Conservation (phyloP, 2,888 invertebrate genomes). For the Ophraella communa region DNA sequence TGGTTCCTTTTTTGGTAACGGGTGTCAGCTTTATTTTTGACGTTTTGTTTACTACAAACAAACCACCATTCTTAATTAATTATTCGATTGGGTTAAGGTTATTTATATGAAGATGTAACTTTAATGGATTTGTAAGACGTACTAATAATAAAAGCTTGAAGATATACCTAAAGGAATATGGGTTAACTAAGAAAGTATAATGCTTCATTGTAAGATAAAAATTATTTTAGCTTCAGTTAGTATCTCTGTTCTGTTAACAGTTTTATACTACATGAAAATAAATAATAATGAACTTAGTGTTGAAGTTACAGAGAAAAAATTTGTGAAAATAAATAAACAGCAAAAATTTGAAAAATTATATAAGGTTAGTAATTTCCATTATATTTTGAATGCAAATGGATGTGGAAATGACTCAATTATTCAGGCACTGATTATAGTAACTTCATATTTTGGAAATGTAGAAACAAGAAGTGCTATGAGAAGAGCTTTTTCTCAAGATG, state of each 20-base stretch:
- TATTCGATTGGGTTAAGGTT: background rate
- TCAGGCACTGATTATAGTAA: constrained; percentile 67
- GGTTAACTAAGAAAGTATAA: background rate
- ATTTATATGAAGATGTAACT: background rate
- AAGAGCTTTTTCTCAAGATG: constrained; percentile 66
- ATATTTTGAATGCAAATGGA: constrained; percentile 46
- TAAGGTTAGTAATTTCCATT: constrained; percentile 46
- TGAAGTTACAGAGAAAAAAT: constrained; percentile 5
- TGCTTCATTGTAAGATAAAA: constrained; percentile 2
- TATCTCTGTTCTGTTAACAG: background rate
- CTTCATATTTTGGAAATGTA: constrained; percentile 78
- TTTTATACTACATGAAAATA: constrained; percentile 3
- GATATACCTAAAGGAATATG: background rate
- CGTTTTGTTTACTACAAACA: background rate
- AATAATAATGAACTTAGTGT: constrained; percentile 10
- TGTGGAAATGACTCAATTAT: constrained; percentile 43
- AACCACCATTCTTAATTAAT: background rate
- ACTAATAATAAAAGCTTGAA: too few species aligned
- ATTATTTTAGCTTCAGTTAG: background rate
- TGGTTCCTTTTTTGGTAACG: background rate
- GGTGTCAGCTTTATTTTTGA: background rate
- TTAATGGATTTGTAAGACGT: too few species aligned
- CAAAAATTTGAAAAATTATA: constrained; percentile 41
- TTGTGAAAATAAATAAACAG: background rate
- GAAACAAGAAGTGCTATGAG: constrained; percentile 74